A percentile compares a stretch with the other conserved stretches of the same genome.
Conservation (phyloP, 2,888 invertebrate species). For the Ormyrus thymus region DNA sequence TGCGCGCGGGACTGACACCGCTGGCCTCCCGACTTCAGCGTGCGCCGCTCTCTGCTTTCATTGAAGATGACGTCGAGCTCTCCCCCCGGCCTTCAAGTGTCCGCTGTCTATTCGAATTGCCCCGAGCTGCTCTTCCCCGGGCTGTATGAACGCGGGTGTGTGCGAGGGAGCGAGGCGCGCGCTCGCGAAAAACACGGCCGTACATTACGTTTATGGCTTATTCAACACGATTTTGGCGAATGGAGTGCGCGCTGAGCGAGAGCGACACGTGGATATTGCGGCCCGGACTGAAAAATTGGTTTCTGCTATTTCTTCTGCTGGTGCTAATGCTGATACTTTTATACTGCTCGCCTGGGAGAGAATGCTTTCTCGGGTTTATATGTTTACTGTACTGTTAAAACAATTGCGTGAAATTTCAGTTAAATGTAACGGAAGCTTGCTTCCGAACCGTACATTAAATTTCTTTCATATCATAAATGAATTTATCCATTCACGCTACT, state of each 20-base stretch:
- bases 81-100: slow-evolving; percentile 43
- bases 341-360: neutral
- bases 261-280: neutral
- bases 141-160: neutral
- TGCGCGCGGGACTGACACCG: slow-evolving; percentile 67
- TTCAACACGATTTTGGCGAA: slow-evolving; percentile 52
- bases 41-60: slow-evolving; percentile 63
- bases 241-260: slow-evolving; percentile 1
- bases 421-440: too few relatives aligned
- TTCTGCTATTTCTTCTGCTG: neutral
- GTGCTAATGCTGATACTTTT: neutral
- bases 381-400: too few relatives aligned
- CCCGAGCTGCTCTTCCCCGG: neutral
- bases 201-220: slow-evolving; percentile 56
- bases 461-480: too few relatives aligned
- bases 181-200: slow-evolving; percentile 32
- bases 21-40: neutral
- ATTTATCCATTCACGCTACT: too few relatives aligned
- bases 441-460: too few relatives aligned
- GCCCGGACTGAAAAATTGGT: slow-evolving; percentile 1
- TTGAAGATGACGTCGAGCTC: slow-evolving; percentile 69
- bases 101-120: slow-evolving; percentile 63
- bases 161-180: neutral
- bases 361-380: too few relatives aligned
- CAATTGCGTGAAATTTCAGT: too few relatives aligned